A percentile compares a stretch with the other conserved stretches of the same genome.
Evolutionary conservation across 2,888 invertebrate genomes (phyloP).

Genomic region (Agriopis aurantiaria): DNA sequence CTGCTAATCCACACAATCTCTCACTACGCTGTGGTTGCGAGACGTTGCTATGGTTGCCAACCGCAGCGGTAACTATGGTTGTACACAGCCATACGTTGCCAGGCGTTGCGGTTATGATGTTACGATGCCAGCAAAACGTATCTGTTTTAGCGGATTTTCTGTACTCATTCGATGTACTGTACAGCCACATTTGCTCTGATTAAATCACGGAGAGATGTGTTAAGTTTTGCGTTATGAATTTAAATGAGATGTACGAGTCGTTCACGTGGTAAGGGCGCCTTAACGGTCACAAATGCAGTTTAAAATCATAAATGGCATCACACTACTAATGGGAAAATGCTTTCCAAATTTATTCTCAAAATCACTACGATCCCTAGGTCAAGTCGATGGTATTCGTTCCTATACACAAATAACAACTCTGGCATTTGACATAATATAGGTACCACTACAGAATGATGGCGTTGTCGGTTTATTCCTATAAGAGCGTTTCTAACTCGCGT

Average conservation of each 20-base stretch:
- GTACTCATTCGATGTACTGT: slow-evolving; percentile 37
- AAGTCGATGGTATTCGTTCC: too few species aligned
- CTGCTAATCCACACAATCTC: slow-evolving; percentile 47
- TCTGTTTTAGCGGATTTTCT: slow-evolving; percentile 55
- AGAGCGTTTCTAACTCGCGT: too few species aligned
- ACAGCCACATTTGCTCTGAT: neutral
- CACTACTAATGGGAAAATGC: too few species aligned
- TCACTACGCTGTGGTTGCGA: slow-evolving; percentile 37
- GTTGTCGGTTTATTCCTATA: too few species aligned
- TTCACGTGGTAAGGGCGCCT: too few species aligned
- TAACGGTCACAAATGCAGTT: too few species aligned
- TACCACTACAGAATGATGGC: too few species aligned
- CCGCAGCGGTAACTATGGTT: slow-evolving; percentile 39
- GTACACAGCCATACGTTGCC: slow-evolving; percentile 24
- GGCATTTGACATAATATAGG: too few species aligned
- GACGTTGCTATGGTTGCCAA: slow-evolving; percentile 32
- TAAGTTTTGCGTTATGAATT: neutral
- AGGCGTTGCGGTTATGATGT: slow-evolving; percentile 52
- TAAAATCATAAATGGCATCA: too few species aligned
- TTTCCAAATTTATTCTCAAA: too few species aligned
- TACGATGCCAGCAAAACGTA: slow-evolving; percentile 41
- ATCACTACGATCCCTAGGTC: too few species aligned
- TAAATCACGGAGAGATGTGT: neutral
- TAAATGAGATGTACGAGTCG: neutral
- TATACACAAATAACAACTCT: too few species aligned